Evolutionary conservation across 2,113 vertebrate species (phyloP).

Genomic region (Chloropsis hardwickii): DNA sequence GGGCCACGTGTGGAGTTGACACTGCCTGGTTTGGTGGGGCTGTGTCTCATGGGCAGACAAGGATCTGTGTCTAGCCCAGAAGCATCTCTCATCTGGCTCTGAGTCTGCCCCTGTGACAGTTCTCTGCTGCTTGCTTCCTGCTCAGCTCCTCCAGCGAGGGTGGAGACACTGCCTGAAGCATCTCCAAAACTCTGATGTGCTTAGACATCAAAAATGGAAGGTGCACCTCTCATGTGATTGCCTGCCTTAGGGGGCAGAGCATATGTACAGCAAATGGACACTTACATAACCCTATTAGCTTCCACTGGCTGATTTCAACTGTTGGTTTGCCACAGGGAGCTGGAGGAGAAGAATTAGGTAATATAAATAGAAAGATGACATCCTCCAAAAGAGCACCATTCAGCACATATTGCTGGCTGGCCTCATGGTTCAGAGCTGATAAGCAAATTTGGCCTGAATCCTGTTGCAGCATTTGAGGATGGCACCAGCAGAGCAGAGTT

Average conservation of each 20-base stretch:
- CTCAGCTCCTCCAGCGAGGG: not conserved
- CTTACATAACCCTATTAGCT: slow-evolving; percentile 50
- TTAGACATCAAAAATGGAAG: not conserved
- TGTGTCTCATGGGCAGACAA: rapidly evolving
- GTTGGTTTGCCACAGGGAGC: slow-evolving; percentile 45
- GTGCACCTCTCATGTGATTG: not conserved
- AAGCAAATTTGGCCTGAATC: slow-evolving; percentile 45
- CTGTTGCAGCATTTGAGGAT: not conserved
- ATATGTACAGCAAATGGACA: slow-evolving; percentile 55
- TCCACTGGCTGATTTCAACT: not conserved
- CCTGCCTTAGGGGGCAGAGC: slow-evolving; percentile 5
- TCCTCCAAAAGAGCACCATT: not conserved
- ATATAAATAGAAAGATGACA: slow-evolving; percentile 56
- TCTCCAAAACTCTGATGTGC: not conserved
- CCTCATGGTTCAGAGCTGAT: slow-evolving; percentile 13
- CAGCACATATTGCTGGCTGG: slow-evolving; percentile 30
- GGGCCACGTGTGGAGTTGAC: not conserved
- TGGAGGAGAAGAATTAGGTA: slow-evolving; percentile 27
- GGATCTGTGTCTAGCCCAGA: not conserved
- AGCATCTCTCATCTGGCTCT: rapidly evolving
- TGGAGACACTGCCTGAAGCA: not conserved
- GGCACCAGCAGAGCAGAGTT: not conserved
- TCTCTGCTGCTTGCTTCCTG: not conserved
- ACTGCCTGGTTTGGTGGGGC: not conserved
- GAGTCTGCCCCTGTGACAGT: rapidly evolving